A percentile compares a stretch with the other conserved stretches of the same genome.
Evolutionary conservation across 2,888 invertebrate genomes (phyloP).

Genomic region (Cerceris ruficornis): DNA sequence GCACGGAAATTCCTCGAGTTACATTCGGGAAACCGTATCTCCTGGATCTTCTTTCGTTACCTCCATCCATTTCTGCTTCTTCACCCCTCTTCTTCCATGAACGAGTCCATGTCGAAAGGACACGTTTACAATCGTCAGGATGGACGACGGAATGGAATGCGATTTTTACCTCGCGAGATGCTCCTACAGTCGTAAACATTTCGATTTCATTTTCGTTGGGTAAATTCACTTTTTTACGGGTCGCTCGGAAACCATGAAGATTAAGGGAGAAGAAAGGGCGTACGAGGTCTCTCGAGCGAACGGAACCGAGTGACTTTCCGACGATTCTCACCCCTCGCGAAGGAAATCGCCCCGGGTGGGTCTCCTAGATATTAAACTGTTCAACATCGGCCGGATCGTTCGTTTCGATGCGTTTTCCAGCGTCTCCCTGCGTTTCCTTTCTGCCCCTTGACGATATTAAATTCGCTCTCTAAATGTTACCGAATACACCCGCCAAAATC

Average conservation of each 20-base stretch:
- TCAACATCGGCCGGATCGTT: constrained; percentile 65
- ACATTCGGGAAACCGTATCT: constrained; percentile 17
- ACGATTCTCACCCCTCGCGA: constrained; percentile 62
- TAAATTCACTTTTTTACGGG: constrained; percentile 55
- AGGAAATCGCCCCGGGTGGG: constrained; percentile 62
- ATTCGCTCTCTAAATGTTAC: constrained; percentile 66
- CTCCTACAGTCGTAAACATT: constrained; percentile 30
- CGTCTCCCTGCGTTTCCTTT: constrained; percentile 59
- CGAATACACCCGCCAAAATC: constrained; percentile 35
- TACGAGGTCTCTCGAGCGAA: constrained; percentile 59
- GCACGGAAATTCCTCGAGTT: constrained; percentile 20
- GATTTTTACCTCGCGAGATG: background rate
- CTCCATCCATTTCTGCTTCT: too few species aligned
- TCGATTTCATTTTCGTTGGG: constrained; percentile 51
- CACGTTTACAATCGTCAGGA: too few species aligned
- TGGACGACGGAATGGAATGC: background rate
- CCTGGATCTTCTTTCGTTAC: background rate
- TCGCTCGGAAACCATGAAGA: constrained; percentile 53
- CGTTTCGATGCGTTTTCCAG: constrained; percentile 66
- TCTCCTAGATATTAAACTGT: constrained; percentile 66
- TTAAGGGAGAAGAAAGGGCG: constrained; percentile 46
- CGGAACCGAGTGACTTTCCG: constrained; percentile 57
- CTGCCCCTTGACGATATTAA: constrained; percentile 64
- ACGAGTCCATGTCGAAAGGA: too few species aligned
- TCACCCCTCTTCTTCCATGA: too few species aligned